Percentiles rank a stretch among this genome's conserved stretches.
phyloP scores from a whole-genome alignment of 2,113 vertebrate species.

The Hylia prasina region DNA sequence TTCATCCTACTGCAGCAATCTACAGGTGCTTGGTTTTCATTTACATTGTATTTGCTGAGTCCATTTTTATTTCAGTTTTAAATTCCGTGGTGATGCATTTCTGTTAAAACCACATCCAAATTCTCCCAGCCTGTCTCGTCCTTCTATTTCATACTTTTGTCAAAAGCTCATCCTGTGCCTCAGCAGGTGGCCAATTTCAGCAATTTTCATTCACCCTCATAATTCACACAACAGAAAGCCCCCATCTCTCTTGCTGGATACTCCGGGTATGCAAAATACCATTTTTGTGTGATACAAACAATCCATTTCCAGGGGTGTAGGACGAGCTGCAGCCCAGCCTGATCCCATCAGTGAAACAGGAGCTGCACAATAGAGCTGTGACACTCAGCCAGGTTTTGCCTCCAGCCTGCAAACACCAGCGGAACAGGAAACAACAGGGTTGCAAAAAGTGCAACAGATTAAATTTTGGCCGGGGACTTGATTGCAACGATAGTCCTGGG shows the following conservation, averaged over 20 bases:
- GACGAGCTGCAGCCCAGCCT: not conserved
- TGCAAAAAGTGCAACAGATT: slow-evolving; percentile 46
- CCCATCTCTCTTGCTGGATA: not conserved
- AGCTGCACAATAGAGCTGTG: not conserved
- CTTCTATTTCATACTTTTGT: not conserved
- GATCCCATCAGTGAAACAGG: not conserved
- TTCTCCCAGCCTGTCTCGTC: not conserved
- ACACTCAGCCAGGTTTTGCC: slow-evolving; percentile 29
- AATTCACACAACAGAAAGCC: not conserved
- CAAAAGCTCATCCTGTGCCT: not conserved
- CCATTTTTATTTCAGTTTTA: not conserved
- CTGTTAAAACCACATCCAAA: not conserved
- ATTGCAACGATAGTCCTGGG: slow-evolving; percentile 11
- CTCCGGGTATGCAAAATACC: not conserved
- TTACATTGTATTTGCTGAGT: not conserved
- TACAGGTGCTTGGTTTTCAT: not conserved
- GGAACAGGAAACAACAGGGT: slow-evolving; percentile 26
- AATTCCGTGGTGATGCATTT: accelerated
- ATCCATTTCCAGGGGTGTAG: not conserved
- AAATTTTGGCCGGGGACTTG: slow-evolving; percentile 35
- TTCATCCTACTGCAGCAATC: not conserved
- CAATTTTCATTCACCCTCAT: not conserved
- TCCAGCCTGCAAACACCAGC: slow-evolving; percentile 15
- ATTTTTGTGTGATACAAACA: not conserved
- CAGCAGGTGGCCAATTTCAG: not conserved